Conservation (phyloP, 2,113 vertebrate species). For the Amphiprion ocellaris region DNA sequence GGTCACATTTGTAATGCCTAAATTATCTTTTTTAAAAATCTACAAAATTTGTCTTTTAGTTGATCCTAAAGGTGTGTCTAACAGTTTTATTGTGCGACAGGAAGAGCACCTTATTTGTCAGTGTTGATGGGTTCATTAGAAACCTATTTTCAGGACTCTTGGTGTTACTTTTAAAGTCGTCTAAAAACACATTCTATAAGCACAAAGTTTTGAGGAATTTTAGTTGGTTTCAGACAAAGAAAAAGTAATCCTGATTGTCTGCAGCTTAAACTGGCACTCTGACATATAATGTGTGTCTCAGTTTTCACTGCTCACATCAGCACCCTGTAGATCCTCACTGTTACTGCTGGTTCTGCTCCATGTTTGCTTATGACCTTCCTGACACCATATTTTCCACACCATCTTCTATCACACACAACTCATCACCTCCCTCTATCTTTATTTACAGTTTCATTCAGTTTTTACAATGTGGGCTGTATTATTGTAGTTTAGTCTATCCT, state of each 20-base stretch:
- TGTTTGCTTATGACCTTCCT: too few relatives aligned
- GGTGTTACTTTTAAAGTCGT: neutral
- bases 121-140: neutral
- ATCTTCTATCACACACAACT: too few relatives aligned
- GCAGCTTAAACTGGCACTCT: neutral
- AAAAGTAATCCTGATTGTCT: neutral
- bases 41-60: neutral
- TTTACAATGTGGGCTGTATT: neutral
- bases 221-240: neutral
- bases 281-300: too few relatives aligned
- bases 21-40: too few relatives aligned
- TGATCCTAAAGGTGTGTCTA: too few relatives aligned
- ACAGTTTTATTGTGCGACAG: neutral
- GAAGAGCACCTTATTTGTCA: neutral
- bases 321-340: too few relatives aligned
- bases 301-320: too few relatives aligned
- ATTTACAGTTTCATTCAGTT: neutral
- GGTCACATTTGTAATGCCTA: too few relatives aligned
- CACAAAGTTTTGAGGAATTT: neutral
- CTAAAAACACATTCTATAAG: neutral
- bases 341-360: too few relatives aligned
- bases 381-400: too few relatives aligned
- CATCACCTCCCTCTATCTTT: too few relatives aligned
- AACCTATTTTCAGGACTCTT: neutral
- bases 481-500: neutral